Conservation (phyloP, 2,797 vertebrate species). For the Danio choprae region DNA sequence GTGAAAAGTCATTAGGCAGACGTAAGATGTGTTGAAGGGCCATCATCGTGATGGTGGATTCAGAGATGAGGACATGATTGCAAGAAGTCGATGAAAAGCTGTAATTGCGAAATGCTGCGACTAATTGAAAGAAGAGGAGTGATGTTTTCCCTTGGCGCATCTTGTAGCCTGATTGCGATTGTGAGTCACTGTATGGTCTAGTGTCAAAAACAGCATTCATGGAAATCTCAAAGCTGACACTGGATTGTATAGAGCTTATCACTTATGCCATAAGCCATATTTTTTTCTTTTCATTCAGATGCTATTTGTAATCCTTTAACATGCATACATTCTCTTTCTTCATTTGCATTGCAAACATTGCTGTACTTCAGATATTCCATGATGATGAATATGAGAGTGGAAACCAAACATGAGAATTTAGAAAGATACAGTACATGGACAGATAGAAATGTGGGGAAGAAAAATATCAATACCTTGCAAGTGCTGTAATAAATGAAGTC, state of each 20-base stretch:
- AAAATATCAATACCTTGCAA: background rate
- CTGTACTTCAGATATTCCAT: background rate
- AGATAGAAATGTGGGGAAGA: background rate
- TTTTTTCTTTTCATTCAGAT: background rate
- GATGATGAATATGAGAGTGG: background rate
- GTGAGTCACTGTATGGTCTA: background rate
- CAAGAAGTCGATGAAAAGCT: conserved; percentile 50
- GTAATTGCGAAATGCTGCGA: conserved; percentile 48
- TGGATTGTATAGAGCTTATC: background rate
- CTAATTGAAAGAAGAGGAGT: conserved; percentile 41
- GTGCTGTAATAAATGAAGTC: conserved; percentile 5
- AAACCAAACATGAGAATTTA: too few relatives aligned
- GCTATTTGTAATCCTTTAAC: background rate
- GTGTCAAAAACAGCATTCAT: conserved; percentile 13
- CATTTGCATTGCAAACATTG: background rate
- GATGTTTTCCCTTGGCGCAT: conserved; percentile 17
- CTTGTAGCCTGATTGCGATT: conserved; percentile 12
- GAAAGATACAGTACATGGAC: background rate
- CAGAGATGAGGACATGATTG: conserved; percentile 55
- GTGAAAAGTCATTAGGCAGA: conserved; percentile 53
- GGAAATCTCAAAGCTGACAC: background rate
- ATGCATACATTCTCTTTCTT: background rate
- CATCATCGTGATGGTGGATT: conserved; percentile 57
- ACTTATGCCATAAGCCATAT: background rate
- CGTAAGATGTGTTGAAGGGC: conserved; percentile 56